Percentiles rank a stretch among this genome's conserved stretches.
Conservation (phyloP, 1,140 invertebrate genomes). For the Orius insidiosus region DNA sequence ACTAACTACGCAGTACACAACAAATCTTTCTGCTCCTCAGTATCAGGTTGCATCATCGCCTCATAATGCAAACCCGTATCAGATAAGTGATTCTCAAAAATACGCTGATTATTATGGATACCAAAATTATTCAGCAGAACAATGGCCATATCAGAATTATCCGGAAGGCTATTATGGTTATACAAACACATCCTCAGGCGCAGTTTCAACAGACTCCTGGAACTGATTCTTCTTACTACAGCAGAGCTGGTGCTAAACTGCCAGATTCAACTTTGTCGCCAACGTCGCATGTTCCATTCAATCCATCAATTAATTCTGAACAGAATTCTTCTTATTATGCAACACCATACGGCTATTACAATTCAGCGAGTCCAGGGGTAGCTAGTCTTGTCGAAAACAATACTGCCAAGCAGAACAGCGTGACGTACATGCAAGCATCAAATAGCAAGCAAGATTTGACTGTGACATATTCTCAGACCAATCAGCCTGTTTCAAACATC, state of each 20-base stretch:
- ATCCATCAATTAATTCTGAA: background rate
- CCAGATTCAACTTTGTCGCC: conserved; percentile 1
- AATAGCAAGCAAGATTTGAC: conserved; percentile 13
- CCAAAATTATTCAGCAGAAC: background rate
- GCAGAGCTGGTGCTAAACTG: conserved; percentile 16
- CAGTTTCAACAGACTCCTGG: conserved; percentile 19
- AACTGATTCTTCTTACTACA: conserved; percentile 19
- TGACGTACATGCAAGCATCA: conserved; percentile 21
- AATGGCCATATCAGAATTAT: conserved; percentile 9
- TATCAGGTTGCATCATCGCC: conserved; percentile 1
- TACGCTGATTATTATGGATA: conserved; percentile 15
- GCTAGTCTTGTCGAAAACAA: conserved; percentile 2
- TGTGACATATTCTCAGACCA: conserved; percentile 8
- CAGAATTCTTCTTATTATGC: no score
- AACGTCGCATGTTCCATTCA: background rate
- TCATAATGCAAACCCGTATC: no score
- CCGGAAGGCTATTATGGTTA: conserved; percentile 6
- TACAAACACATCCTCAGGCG: conserved; percentile 11
- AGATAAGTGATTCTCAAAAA: background rate
- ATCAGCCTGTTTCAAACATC: conserved; percentile 35
- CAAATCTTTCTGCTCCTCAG: conserved; percentile 21
- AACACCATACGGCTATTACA: conserved; percentile 5
- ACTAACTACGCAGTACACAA: conserved; percentile 7
- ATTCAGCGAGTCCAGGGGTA: conserved; percentile 6
- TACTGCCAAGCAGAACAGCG: conserved; percentile 8